phyloP scores from a whole-genome alignment of 92 coral and sea anemone genomes.

The Zoanthus solanderi region DNA sequence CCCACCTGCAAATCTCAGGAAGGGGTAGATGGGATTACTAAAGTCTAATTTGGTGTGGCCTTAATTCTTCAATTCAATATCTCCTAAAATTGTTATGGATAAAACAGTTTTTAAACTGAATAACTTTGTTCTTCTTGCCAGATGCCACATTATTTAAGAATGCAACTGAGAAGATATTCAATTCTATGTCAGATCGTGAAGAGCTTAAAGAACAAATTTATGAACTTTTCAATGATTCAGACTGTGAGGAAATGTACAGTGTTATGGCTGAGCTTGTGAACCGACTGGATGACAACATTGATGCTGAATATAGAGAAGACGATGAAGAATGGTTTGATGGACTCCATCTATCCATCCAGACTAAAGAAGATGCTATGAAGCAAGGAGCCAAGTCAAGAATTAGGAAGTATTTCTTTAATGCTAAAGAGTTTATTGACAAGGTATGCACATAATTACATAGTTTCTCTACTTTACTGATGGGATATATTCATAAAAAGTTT shows the following conservation, averaged over 20 bases:
- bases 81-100: too few species aligned
- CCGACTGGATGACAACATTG: slow-evolving; percentile 80
- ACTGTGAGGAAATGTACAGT: slow-evolving; percentile 75
- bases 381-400: slow-evolving; percentile 82
- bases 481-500: too few species aligned
- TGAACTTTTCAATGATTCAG: slow-evolving; percentile 68
- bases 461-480: too few species aligned
- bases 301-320: slow-evolving; percentile 84
- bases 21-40: too few species aligned
- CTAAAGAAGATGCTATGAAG: slow-evolving; percentile 82
- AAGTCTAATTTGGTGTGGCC: too few species aligned
- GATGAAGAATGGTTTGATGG: slow-evolving; percentile 94
- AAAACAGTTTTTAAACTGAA: too few species aligned
- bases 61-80: too few species aligned
- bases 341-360: slow-evolving; percentile 66
- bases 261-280: slow-evolving; percentile 84
- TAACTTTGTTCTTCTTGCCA: not conserved
- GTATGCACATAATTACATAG: slow-evolving; percentile 40
- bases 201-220: slow-evolving; percentile 68
- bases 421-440: slow-evolving; percentile 86
- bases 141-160: slow-evolving; percentile 80
- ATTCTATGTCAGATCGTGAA: slow-evolving; percentile 68
- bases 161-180: slow-evolving; percentile 84
- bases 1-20: too few species aligned
- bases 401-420: slow-evolving; percentile 78